Percentiles rank a stretch among this genome's conserved stretches.
Evolutionary conservation across 2,113 vertebrate genomes (phyloP).

Genomic region (Odontophorus gujanensis): DNA sequence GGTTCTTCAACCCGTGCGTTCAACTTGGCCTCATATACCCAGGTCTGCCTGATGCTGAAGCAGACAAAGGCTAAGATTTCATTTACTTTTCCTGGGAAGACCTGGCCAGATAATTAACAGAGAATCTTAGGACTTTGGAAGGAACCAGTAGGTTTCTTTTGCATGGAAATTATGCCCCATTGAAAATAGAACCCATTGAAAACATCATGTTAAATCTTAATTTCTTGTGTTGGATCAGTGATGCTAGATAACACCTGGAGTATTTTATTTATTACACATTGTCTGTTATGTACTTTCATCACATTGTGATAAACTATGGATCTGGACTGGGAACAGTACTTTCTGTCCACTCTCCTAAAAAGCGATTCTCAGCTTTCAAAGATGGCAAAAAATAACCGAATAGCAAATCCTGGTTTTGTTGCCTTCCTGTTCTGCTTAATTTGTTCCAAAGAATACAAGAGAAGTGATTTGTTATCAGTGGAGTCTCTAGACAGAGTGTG

Average conservation of each 20-base stretch:
- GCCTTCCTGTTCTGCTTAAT: not conserved
- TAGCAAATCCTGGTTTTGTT: not conserved
- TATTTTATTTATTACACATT: not conserved
- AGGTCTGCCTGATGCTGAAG: not conserved
- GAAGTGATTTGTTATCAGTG: not conserved
- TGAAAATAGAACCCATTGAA: not conserved
- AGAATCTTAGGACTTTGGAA: not conserved
- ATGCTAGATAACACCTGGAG: not conserved
- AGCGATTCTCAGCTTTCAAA: not conserved
- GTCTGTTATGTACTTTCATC: not conserved
- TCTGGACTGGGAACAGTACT: not conserved
- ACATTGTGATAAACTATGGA: not conserved
- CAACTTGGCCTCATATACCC: no score
- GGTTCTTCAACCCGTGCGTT: not conserved
- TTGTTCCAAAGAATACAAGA: not conserved
- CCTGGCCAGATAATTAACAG: not conserved
- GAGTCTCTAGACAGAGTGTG: not conserved
- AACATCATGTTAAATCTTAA: not conserved
- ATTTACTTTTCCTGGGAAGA: not conserved
- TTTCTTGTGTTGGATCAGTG: not conserved
- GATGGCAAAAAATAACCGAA: not conserved
- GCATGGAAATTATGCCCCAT: not conserved
- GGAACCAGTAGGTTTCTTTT: not conserved
- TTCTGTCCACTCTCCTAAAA: not conserved
- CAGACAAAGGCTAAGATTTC: not conserved